Base-by-base conservation (phyloP, 2,888 invertebrate genomes). In the Phalera bucephala region DNA sequence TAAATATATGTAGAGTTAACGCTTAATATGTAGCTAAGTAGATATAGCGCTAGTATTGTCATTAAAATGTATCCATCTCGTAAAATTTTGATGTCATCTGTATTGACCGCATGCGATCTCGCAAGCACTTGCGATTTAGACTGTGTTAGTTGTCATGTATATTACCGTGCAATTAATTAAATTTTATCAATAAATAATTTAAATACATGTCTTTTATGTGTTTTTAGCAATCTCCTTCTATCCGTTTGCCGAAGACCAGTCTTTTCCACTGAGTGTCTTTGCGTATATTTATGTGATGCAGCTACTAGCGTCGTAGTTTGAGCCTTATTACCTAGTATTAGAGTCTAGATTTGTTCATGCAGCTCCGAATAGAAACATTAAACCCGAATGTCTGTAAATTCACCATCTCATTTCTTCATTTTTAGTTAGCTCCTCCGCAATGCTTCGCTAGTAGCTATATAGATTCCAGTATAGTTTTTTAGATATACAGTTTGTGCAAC, bases 321-420 rank as follows among this genome's bases (percentile, higher is more conserved):
- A 59, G 65, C 77, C 61, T 57, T 81, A 72, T 53, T 12, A 10
- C 43, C 31, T 25, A 21, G 44, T 1, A 14, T 34, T 79, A 83
- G 64, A 72, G 81, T 72, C 55, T 66, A 62, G 43, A 69, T 73
- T 80, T 14, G 52, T 34, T 36, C 34, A 37, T 27, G 19, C 13
- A 22, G 33, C 38, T 52, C 45, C 42, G 38, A 58, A 61, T 62
- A 69, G 78, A 76, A 80, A 78, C 81, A 80, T 82, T 82, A 84
- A 83, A 76, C 69, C 70, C 60, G 74, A 81, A 84, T 76, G 82
- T 84, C 86, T 83, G 85, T 78, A 84, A 84, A 86, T 81, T 83
- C 77, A 76, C 76, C 63, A 76, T 86, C 76, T 81, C 83, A 82
- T 81, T 85, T 83, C 82, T 85, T 85, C 79, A 83, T 84, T 87